phyloP scores from a whole-genome alignment of 2,888 invertebrate genomes.

The Zelleria hepariella region DNA sequence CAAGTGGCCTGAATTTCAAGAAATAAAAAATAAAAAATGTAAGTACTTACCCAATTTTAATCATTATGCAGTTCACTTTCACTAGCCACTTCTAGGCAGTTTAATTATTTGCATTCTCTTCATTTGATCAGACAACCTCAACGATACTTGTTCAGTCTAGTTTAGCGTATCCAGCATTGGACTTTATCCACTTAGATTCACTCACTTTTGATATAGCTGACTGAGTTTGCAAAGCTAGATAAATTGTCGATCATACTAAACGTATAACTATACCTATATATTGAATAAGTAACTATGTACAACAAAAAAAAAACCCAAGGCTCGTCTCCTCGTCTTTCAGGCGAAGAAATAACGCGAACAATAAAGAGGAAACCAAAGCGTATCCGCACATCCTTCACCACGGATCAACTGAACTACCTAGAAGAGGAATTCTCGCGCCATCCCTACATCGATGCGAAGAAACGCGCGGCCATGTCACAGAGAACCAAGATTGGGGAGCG shows the following conservation, averaged over 20 bases:
- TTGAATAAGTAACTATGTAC: not conserved
- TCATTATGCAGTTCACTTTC: too few relatives aligned
- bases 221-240: too few relatives aligned
- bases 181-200: too few relatives aligned
- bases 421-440: slow-evolving; percentile 75
- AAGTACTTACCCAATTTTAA: slow-evolving; percentile 11
- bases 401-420: slow-evolving; percentile 76
- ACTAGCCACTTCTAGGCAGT: too few relatives aligned
- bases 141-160: too few relatives aligned
- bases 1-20: slow-evolving; percentile 28
- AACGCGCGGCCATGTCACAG: slow-evolving; percentile 76
- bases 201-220: too few relatives aligned
- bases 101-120: too few relatives aligned
- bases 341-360: slow-evolving; percentile 24
- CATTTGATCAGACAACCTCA: too few relatives aligned
- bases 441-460: slow-evolving; percentile 76
- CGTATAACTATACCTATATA: not conserved
- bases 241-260: too few relatives aligned
- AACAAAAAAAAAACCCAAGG: not conserved
- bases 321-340: not conserved
- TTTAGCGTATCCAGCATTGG: too few relatives aligned
- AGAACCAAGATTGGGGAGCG: slow-evolving; percentile 75
- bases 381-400: slow-evolving; percentile 81
- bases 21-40: slow-evolving; percentile 28
- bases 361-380: slow-evolving; percentile 68